Evolutionary conservation across 2,797 vertebrate genomes (phyloP).

Genomic region (Aeoliscus strigatus): DNA sequence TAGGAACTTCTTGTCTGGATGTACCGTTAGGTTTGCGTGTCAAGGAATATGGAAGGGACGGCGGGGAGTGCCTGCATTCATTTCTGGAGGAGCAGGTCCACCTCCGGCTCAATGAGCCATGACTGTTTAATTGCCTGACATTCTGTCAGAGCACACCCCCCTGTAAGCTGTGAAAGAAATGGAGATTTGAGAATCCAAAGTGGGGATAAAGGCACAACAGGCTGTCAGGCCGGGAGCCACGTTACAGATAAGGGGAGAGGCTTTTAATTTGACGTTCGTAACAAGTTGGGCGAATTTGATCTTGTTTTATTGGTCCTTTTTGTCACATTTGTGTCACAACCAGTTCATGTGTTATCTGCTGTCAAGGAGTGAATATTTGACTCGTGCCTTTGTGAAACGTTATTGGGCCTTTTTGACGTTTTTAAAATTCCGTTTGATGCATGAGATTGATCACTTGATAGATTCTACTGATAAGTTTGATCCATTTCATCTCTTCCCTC

Average conservation of each 20-base stretch:
- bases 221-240: slow-evolving; percentile 49
- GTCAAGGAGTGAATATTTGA: slow-evolving; percentile 18
- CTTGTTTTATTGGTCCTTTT: slow-evolving; percentile 40
- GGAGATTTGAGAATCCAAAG: slow-evolving; percentile 68
- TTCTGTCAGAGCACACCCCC: slow-evolving; percentile 69
- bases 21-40: slow-evolving; percentile 41
- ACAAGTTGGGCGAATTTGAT: slow-evolving; percentile 48
- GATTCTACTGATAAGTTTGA: neutral
- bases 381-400: slow-evolving; percentile 9
- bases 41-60: slow-evolving; percentile 35
- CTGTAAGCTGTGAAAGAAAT: slow-evolving; percentile 59
- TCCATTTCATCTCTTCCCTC: neutral
- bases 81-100: slow-evolving; percentile 58
- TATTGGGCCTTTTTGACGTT: neutral
- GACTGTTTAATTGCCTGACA: slow-evolving; percentile 76
- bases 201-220: slow-evolving; percentile 62
- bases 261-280: slow-evolving; percentile 68
- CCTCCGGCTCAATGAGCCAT: slow-evolving; percentile 72
- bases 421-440: slow-evolving; percentile 1
- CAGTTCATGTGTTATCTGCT: slow-evolving; percentile 27
- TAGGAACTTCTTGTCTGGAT: slow-evolving; percentile 54
- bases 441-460: neutral
- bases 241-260: slow-evolving; percentile 59
- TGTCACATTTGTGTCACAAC: slow-evolving; percentile 27
- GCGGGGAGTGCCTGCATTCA: slow-evolving; percentile 33